Percentiles rank a stretch among this genome's conserved stretches.
Evolutionary conservation across 2,113 vertebrate genomes (phyloP).

Genomic region (Perognathus longimembris): DNA sequence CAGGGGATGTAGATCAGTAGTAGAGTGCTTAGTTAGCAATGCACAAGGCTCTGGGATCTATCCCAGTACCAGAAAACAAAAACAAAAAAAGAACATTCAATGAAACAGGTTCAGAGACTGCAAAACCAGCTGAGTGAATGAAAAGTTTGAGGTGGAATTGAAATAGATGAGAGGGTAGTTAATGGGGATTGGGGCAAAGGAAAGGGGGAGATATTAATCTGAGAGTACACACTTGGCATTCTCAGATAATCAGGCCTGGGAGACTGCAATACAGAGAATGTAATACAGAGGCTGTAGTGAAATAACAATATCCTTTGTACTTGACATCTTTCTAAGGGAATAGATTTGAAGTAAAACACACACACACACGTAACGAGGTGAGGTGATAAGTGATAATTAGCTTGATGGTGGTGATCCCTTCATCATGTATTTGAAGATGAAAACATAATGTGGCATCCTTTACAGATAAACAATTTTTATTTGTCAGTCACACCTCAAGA

Average conservation of each 20-base stretch:
- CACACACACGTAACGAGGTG: background rate
- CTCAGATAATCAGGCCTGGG: background rate
- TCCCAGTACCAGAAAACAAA: no score
- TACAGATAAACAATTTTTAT: background rate
- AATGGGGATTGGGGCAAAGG: background rate
- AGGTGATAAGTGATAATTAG: background rate
- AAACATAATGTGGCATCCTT: background rate
- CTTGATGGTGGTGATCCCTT: background rate
- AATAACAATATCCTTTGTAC: background rate
- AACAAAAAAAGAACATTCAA: background rate
- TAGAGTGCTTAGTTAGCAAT: no score
- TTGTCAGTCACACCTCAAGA: background rate
- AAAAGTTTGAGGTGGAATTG: background rate
- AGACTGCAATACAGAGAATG: background rate
- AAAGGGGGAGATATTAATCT: background rate
- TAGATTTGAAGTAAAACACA: background rate
- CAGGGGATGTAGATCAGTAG: no score
- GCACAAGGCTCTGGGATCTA: no score
- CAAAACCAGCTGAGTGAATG: background rate
- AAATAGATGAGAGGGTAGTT: background rate
- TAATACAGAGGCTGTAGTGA: background rate
- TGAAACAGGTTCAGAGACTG: background rate
- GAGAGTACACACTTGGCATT: background rate
- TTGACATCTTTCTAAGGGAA: background rate
- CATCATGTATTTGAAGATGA: background rate